Evolutionary conservation across 2,888 invertebrate species (phyloP), one percentile per base, ranked within the genome.

Genomic region (Cephonodes hylas): DNA sequence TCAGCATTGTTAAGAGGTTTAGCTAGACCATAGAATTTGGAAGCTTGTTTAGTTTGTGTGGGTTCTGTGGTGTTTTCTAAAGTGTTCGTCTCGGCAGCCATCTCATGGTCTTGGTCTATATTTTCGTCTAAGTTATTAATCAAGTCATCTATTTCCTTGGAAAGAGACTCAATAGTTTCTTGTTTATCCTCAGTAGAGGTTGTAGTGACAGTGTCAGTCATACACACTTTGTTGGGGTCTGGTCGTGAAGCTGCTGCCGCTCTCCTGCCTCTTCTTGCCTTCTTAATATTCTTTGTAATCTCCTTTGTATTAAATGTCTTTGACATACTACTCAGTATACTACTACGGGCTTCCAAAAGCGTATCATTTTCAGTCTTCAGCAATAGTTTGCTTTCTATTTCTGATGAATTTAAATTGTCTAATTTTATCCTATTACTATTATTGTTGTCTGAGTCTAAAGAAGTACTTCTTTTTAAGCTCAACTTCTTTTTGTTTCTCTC

Each of bases 281-380:
- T 86, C 61, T 92, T 84, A 61, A 93, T 92, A 79, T 91, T 92
- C 72, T 92, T 93, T 20, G 89, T 85, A 66, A 92, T 79, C 65
- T 91, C 88, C 67, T 89, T 91, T 59, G 93, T 89, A 76, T 93
- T 93, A 81, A 93, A 93, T 76, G 91, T 91, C 83, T 87, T 91
- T 63, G 93, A 93, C 93, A 93, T 93, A 80, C 93, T 90, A 79
- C 86, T 90, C 79, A 93, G 83, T 84, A 93, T 93, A 83, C 88
- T 89, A 85, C 87, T 91, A 81, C 91, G 89, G 71, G 88, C 89
- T 76, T 88, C 82, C 76, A 87, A 86, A 85, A 90, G 93, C 77
- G 91, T 91, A 86, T 94, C 93, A 74, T 93, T 85, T 81, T 91
- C 94, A 94, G 94, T 94, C 85, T 93, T 94, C 83, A 93, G 86